phyloP scores from a whole-genome alignment of 2,113 vertebrate genomes.

The Myrmecobius fasciatus region DNA sequence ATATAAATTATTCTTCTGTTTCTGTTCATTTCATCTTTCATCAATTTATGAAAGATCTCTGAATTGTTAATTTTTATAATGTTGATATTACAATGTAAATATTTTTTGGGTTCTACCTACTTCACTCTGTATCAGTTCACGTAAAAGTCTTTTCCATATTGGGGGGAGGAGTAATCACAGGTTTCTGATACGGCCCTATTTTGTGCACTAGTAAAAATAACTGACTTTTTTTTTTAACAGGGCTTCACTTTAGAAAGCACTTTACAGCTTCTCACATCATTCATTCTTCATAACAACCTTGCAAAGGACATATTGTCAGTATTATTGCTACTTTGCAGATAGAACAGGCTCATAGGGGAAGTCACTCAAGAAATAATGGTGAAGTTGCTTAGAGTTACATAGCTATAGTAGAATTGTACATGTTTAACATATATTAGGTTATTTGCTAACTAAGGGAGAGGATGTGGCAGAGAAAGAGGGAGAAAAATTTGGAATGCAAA shows the following conservation, averaged over 20 bases:
- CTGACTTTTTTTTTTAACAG: not conserved
- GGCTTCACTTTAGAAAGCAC: not conserved
- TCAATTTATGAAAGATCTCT: not conserved
- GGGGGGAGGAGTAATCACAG: not conserved
- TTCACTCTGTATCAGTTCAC: not conserved
- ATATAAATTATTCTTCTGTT: not conserved
- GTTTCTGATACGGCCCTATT: not conserved
- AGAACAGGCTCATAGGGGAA: not conserved
- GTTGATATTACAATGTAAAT: not conserved
- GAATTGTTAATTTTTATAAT: not conserved
- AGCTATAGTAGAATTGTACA: not conserved
- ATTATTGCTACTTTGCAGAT: constrained; percentile 1
- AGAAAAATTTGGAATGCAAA: no score
- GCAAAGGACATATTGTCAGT: constrained; percentile 7
- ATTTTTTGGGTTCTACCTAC: not conserved
- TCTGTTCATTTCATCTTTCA: not conserved
- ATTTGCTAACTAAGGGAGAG: no score
- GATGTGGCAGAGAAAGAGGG: no score
- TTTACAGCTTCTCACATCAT: not conserved
- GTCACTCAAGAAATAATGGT: not conserved
- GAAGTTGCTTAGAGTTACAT: not conserved
- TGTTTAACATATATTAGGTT: no score
- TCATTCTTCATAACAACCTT: not conserved
- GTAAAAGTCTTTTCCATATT: not conserved
- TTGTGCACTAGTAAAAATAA: not conserved